Percentiles rank a stretch among this genome's conserved stretches.
Evolutionary conservation across 2,888 invertebrate species (phyloP).

Genomic region (Drosophila affinis): DNA sequence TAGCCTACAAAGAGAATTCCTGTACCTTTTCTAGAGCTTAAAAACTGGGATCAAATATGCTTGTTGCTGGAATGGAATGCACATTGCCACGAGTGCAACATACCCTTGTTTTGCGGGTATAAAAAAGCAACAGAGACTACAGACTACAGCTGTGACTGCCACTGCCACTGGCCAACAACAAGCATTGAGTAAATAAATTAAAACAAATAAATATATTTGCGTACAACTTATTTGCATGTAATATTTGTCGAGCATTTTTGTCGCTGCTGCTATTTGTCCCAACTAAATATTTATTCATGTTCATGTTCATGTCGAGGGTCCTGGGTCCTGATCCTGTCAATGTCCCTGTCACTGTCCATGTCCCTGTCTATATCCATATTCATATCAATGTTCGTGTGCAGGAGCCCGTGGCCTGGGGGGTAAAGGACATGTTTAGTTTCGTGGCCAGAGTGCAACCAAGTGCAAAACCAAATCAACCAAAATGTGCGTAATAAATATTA

Average conservation of each 20-base stretch:
- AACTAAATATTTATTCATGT: conserved; percentile 39
- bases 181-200: conserved; percentile 58
- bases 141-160: conserved; percentile 5
- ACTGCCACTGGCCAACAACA: not conserved
- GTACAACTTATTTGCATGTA: conserved; percentile 60
- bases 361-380: conserved; percentile 25
- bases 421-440: conserved; percentile 10
- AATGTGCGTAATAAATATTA: conserved; percentile 60
- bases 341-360: not conserved
- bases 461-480: conserved; percentile 72
- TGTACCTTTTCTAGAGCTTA: no score
- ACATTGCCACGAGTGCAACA: not conserved
- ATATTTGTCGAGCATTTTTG: conserved; percentile 39
- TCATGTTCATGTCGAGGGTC: not conserved
- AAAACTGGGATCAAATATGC: no score
- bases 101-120: not conserved
- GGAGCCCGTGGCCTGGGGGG: not conserved
- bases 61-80: no score
- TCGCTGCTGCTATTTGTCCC: conserved; percentile 18
- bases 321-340: not conserved
- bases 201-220: conserved; percentile 32
- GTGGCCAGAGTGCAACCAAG: conserved; percentile 52
- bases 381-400: conserved; percentile 21
- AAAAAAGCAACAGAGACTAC: conserved; percentile 17
- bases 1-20: no score